Evolutionary conservation across 2,888 invertebrate genomes (phyloP).

Genomic region (Diaphora mendica): DNA sequence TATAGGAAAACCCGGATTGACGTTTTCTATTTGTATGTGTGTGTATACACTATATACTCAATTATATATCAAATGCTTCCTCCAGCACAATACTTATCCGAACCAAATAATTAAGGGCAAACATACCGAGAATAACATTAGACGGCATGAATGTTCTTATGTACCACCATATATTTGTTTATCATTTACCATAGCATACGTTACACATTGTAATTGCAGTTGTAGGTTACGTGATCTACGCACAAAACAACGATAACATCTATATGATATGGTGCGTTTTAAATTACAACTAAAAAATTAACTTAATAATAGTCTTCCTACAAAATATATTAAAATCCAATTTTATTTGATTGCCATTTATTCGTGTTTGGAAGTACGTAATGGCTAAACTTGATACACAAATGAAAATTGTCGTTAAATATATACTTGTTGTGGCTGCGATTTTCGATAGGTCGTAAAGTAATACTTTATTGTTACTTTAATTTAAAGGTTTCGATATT

Average conservation of each 20-base stretch:
- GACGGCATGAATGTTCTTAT: constrained; percentile 43
- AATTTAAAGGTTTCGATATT: too few relatives aligned
- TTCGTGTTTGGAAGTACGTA: background rate
- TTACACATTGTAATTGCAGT: constrained; percentile 25
- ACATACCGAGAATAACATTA: constrained; percentile 20
- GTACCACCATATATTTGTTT: constrained; percentile 1
- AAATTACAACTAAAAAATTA: background rate
- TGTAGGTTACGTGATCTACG: constrained; percentile 24
- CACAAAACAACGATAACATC: constrained; percentile 16
- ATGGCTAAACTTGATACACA: background rate
- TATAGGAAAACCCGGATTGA: background rate
- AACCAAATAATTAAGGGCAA: constrained; percentile 3
- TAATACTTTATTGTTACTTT: background rate
- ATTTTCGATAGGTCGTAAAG: background rate
- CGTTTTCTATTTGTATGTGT: background rate
- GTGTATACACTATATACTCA: background rate
- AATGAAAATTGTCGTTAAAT: background rate
- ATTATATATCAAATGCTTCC: background rate
- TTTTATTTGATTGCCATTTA: background rate
- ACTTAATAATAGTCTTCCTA: constrained; percentile 8
- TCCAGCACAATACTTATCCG: background rate
- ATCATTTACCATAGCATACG: constrained; percentile 21
- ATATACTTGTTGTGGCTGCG: background rate
- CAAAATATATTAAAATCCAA: background rate
- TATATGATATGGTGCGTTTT: constrained; percentile 7